phyloP scores from a whole-genome alignment of 1,140 invertebrate species.

The Dreissena rostriformis region DNA sequence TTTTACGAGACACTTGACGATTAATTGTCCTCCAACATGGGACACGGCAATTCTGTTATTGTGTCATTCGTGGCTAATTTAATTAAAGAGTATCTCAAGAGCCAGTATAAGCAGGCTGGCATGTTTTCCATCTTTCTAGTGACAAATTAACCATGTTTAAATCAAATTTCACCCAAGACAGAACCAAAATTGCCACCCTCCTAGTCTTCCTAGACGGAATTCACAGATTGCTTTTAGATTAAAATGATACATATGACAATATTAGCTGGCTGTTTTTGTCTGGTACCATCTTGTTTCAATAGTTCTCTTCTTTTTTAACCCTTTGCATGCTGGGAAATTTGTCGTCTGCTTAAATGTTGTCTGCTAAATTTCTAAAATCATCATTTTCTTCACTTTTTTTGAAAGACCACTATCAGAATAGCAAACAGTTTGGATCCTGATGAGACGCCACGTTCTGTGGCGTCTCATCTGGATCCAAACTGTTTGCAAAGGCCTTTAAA shows the following conservation, averaged over 20 bases:
- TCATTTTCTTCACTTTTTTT: too few species aligned
- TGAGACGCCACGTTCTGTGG: too few species aligned
- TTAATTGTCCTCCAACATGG: conserved; percentile 52
- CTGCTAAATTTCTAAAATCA: too few species aligned
- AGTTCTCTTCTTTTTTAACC: too few species aligned
- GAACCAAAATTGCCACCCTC: conserved; percentile 25
- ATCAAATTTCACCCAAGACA: conserved; percentile 48
- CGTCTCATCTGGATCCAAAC: too few species aligned
- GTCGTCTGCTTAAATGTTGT: too few species aligned
- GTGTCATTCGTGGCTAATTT: conserved; percentile 48
- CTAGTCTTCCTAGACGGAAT: background rate
- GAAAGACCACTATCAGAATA: too few species aligned
- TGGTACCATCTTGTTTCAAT: too few species aligned
- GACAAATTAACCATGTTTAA: conserved; percentile 47
- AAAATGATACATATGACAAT: conserved; percentile 4
- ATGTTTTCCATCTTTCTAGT: conserved; percentile 50
- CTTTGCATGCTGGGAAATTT: too few species aligned
- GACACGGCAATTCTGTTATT: conserved; percentile 56
- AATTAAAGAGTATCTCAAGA: conserved; percentile 40
- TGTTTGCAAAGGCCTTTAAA: too few species aligned
- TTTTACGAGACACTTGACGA: conserved; percentile 46
- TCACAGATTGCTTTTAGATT: conserved; percentile 7
- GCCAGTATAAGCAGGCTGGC: conserved; percentile 40
- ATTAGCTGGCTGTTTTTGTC: background rate
- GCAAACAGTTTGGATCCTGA: too few species aligned